phyloP scores from a whole-genome alignment of 1,140 invertebrate genomes.

The Sipha flava region DNA sequence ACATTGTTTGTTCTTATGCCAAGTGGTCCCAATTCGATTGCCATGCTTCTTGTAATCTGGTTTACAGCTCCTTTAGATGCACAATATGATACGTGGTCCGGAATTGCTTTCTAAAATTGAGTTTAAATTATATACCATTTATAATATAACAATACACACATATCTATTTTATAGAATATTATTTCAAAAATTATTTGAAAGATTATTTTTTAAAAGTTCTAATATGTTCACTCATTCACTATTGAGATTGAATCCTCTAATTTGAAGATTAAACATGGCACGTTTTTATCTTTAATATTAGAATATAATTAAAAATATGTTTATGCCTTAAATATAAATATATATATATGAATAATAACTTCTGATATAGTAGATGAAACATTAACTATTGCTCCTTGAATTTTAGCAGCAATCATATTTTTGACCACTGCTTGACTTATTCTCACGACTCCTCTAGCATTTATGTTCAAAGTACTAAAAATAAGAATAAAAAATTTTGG shows the following conservation, averaged over 20 bases:
- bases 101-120: slow-evolving; percentile 53
- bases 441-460: slow-evolving; percentile 77
- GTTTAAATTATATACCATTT: neutral
- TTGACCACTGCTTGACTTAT: slow-evolving; percentile 69
- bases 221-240: too few relatives aligned
- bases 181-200: neutral
- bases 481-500: slow-evolving; percentile 22
- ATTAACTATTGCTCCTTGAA: slow-evolving; percentile 75
- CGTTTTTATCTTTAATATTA: too few relatives aligned
- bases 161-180: too few relatives aligned
- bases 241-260: too few relatives aligned
- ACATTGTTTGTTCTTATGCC: slow-evolving; percentile 82
- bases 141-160: too few relatives aligned
- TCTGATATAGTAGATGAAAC: slow-evolving; percentile 69
- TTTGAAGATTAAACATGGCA: too few relatives aligned
- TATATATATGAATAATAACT: slow-evolving; percentile 25
- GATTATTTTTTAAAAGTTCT: neutral
- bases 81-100: slow-evolving; percentile 70
- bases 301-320: too few relatives aligned
- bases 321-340: neutral
- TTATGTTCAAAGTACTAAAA: slow-evolving; percentile 67
- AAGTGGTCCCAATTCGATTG: slow-evolving; percentile 72
- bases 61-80: slow-evolving; percentile 55
- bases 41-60: slow-evolving; percentile 59
- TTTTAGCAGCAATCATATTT: slow-evolving; percentile 60